Percentiles rank a stretch among this genome's conserved stretches.
These are phyloP conservation scores for Chrysina gloriosa DNA, from an alignment of 2,888 invertebrate species.

Conservation along the genomic window DNA sequence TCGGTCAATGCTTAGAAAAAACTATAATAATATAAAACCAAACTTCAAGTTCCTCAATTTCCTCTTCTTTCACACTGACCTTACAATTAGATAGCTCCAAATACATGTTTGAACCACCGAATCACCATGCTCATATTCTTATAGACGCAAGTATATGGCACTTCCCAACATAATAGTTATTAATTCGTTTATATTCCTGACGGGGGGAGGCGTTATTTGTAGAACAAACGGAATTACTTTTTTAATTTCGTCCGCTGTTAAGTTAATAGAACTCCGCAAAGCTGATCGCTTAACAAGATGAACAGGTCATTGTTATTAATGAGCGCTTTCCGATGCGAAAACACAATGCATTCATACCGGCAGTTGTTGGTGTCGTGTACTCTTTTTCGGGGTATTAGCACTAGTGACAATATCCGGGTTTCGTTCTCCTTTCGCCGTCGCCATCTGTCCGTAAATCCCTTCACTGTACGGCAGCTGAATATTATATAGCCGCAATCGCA, in stretches of 20 bases:
- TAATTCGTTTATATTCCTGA: no score
- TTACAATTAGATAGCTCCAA: no score
- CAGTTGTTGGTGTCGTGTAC: constrained; percentile 25
- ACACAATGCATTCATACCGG: constrained; percentile 21
- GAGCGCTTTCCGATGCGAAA: constrained; percentile 13
- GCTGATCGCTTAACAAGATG: constrained; percentile 19
- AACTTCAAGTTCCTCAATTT: no score
- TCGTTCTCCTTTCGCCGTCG: constrained; percentile 28
- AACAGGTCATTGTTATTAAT: constrained; percentile 30
- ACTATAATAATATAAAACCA: no score
- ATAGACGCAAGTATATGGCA: no score
- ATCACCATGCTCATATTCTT: no score
- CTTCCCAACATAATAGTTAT: no score
- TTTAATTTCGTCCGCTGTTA: constrained; percentile 4
- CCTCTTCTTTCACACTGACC: no score
- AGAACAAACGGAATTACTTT: constrained; percentile 4
- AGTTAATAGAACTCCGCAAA: constrained; percentile 2
- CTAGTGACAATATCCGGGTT: constrained; percentile 31
- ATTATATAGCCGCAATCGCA: background rate
- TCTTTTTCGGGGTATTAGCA: constrained; percentile 20
- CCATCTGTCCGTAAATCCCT: constrained; percentile 35
- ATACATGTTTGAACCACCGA: no score
- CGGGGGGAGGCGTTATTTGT: no score
- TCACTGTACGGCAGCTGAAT: constrained; percentile 12
- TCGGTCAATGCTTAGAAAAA: no score